Evolutionary conservation across 2,888 invertebrate genomes (phyloP), one percentile per base, ranked within the genome.

Genomic region (Graphium colonna): DNA sequence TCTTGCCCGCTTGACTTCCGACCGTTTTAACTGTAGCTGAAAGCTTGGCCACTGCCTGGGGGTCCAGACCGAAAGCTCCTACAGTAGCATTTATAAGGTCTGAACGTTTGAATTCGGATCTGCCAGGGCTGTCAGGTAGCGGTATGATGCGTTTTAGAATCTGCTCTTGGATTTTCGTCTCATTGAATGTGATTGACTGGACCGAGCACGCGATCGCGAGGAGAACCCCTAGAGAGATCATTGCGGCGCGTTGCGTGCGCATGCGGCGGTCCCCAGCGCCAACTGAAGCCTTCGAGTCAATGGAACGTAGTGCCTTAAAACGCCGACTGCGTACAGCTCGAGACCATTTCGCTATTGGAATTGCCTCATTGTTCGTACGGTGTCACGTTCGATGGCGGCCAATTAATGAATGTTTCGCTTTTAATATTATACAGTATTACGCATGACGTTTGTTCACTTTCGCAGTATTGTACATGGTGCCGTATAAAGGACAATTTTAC

Each of bases 121-220:
- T n/a, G 3, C 36, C 36, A 36, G 36, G 36, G 36, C 36, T 79
- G 74, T 54, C 80, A 57, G 36, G 76, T 53, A 4, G 68, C 60
- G 1, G 75, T 64, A 38, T 82, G 57, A 60, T 36, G 2, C 70
- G 69, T 58, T 68, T 67, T 28, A 80, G 52, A 51, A 82, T 67
- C 60, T 70, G 66, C 59, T 75, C 72, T 53, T 77, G 75, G 12
- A 73, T 60, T 52, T 68, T 69, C 18, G 77, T 82, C 13, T 70
- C 64, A 58, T 78, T 82, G 18, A 69, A 61, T 33, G 56, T 60
- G 44, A 73, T 69, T 59, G 75, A 68, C 45, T 69, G 65, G 55
- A 71, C 51, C 55, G 75, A 79, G 76, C 81, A 79, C 67, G 75
- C 78, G 72, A 83, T 62, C 71, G 80, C 66, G 18, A 86, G 59